Percentiles rank a stretch among this genome's conserved stretches.
These are phyloP conservation scores for Triops longicaudatus DNA, from an alignment of 1,140 invertebrate species.

Conservation along the genomic window DNA sequence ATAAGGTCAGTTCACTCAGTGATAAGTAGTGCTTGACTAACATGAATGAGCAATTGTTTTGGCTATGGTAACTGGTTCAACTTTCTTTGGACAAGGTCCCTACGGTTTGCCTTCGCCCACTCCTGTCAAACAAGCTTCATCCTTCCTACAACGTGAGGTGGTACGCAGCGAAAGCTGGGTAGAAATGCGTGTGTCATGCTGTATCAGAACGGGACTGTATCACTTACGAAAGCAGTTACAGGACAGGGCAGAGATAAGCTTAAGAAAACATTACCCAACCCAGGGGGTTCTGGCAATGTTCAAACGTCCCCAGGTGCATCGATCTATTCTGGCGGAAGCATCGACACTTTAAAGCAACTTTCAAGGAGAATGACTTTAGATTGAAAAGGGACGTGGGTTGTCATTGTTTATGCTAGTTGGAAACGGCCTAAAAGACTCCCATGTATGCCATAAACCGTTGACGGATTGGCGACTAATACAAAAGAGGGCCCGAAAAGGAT, in stretches of 20 bases:
- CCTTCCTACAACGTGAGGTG: too few species aligned
- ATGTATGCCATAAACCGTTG: slow-evolving; percentile 6
- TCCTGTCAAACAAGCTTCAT: too few species aligned
- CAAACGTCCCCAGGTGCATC: neutral
- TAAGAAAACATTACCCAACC: slow-evolving; percentile 15
- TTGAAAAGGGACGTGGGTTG: too few species aligned
- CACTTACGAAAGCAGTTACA: neutral
- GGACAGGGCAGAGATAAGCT: neutral
- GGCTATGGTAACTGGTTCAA: too few species aligned
- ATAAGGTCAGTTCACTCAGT: too few species aligned
- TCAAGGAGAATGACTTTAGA: too few species aligned
- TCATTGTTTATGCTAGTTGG: neutral
- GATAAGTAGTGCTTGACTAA: too few species aligned
- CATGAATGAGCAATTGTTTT: too few species aligned
- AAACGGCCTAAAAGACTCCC: neutral
- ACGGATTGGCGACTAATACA: slow-evolving; percentile 11
- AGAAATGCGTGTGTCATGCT: too few species aligned
- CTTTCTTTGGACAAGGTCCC: too few species aligned
- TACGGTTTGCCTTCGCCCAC: too few species aligned
- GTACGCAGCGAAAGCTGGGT: too few species aligned
- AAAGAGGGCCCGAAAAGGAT: neutral
- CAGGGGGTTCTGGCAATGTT: neutral
- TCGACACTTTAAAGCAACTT: neutral
- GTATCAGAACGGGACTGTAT: neutral
- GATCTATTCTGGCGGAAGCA: neutral